These are phyloP conservation scores for Coregonus suidteri DNA, from an alignment of 2,797 vertebrate genomes.

Conservation along the genomic window DNA sequence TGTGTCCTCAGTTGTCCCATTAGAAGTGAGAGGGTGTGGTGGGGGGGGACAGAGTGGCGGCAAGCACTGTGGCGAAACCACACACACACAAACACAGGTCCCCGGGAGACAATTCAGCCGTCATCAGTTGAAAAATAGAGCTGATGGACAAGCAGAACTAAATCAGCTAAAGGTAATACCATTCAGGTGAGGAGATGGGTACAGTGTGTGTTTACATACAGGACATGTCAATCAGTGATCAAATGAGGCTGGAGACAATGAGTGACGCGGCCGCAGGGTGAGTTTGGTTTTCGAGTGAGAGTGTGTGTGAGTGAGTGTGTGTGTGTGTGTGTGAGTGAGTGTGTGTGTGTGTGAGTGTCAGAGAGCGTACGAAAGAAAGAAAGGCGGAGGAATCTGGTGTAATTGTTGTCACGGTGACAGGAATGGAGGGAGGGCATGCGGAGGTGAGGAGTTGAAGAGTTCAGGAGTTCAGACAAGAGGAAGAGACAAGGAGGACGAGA, in stretches of 20 bases:
- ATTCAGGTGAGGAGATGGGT: slow-evolving; percentile 70
- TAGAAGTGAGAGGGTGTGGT: slow-evolving; percentile 43
- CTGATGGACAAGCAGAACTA: slow-evolving; percentile 73
- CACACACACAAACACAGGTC: slow-evolving; percentile 40
- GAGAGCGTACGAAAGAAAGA: neutral
- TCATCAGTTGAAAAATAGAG: slow-evolving; percentile 65
- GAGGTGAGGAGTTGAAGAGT: slow-evolving; percentile 77
- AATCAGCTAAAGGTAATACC: slow-evolving; percentile 78
- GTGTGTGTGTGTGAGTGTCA: too few relatives aligned
- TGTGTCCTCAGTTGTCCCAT: slow-evolving; percentile 55
- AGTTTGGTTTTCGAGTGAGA: slow-evolving; percentile 54
- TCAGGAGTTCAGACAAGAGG: slow-evolving; percentile 49
- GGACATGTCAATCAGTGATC: slow-evolving; percentile 59
- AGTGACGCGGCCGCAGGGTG: slow-evolving; percentile 62
- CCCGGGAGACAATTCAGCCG: slow-evolving; percentile 70
- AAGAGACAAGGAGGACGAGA: neutral
- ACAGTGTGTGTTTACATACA: slow-evolving; percentile 46
- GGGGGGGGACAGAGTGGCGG: slow-evolving; percentile 70
- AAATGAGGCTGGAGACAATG: slow-evolving; percentile 47
- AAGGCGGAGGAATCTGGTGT: slow-evolving; percentile 44
- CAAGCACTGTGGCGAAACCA: slow-evolving; percentile 61
- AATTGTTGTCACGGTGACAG: slow-evolving; percentile 43
- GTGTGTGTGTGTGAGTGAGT: too few relatives aligned
- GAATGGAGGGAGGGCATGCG: slow-evolving; percentile 48
- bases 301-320: too few relatives aligned